Percentiles rank a stretch among this genome's conserved stretches.
Evolutionary conservation across 2,888 invertebrate genomes (phyloP).

Genomic region (Sarcophaga variegata): DNA sequence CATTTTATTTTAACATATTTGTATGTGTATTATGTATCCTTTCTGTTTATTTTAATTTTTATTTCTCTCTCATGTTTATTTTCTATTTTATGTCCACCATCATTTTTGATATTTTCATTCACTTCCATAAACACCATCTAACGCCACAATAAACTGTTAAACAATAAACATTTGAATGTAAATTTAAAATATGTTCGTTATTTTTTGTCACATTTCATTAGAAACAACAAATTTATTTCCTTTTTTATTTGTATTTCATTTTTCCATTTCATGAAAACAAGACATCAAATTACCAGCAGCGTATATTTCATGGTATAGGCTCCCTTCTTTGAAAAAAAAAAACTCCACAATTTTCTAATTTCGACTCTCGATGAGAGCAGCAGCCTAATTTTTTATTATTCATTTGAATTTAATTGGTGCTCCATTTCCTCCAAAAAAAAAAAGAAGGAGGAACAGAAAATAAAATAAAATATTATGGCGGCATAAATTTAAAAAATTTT

Average conservation of each 20-base stretch:
- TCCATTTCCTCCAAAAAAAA: conserved; percentile 14
- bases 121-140: neutral
- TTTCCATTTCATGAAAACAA: too few species aligned
- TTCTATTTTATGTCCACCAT: neutral
- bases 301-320: too few species aligned
- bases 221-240: too few species aligned
- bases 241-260: too few species aligned
- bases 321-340: neutral
- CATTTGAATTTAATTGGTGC: conserved; percentile 26
- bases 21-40: neutral
- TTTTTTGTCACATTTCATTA: neutral
- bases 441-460: neutral
- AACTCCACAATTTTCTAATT: neutral
- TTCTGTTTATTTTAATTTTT: neutral
- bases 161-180: neutral
- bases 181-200: neutral
- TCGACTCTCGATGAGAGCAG: neutral
- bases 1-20: too few species aligned
- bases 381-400: neutral
- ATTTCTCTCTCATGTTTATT: neutral
- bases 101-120: neutral
- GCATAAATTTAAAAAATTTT: neutral
- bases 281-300: too few species aligned
- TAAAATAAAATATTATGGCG: neutral
- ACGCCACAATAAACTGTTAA: neutral